Base-by-base conservation (phyloP, 2,797 vertebrate species). In the Anisognathus igniventris region DNA sequence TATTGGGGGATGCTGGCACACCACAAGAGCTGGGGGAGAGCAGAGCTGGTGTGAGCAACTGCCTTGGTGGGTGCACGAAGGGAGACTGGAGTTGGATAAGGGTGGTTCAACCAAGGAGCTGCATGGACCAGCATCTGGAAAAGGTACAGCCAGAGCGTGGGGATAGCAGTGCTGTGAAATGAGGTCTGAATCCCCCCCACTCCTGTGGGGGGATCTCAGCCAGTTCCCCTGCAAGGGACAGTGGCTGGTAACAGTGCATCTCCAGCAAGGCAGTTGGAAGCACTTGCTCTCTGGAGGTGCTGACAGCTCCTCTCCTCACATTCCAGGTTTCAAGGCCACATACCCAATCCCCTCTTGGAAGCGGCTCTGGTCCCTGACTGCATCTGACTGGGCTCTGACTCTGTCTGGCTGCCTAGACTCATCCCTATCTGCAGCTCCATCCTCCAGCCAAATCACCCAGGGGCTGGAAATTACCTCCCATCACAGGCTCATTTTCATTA, bases 181-280 rank as follows among this genome's bases (percentile, higher is more conserved):
- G 61, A 9, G n/a, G 8, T 48, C 60, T 82, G 68, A 58, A 2
- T 15, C 2, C 6, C 15, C 18, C 8, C 24, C 0, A 0, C 14
- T 42, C 19, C 48, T 30, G 17, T 6, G 1, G 25, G 1, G 23
- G 53, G 54, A 73, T 73, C 65, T 77, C 23, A 7, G 53, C 40
- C 13, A 9, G 24, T 15, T 53, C 18, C 31, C 44, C 33, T 17
- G 0, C 24, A 0, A 37, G 67, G 0, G 1, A 10, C 1, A 13
- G 22, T 17, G 58, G 45, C 42, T 80, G 42, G 42, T 88, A 53
- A 48, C 50, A 19, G 15, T 31, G 27, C 1, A 11, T 65, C 67
- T 81, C 39, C 58, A 51, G 53, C 0, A 0, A 47, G 54, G 42
- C 57, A 66, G 28, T 6, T 58, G 65, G 58, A 79, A 87, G 37